A percentile compares a stretch with the other conserved stretches of the same genome.
Evolutionary conservation across 2,797 vertebrate species (phyloP).

Genomic region (Merluccius polli): DNA sequence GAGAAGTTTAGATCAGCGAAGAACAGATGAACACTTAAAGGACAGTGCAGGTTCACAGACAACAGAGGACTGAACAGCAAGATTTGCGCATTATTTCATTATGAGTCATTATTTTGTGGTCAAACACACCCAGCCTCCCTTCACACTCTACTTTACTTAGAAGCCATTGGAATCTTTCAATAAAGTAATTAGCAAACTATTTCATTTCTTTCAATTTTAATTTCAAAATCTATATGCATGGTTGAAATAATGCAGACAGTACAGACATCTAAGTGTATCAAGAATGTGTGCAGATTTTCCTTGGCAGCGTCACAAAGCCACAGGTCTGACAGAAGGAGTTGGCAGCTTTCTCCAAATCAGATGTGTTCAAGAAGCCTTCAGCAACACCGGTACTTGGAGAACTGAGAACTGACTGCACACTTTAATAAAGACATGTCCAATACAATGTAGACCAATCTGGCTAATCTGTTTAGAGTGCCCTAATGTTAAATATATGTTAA

Average conservation of each 20-base stretch:
- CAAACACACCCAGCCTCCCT: too few relatives aligned
- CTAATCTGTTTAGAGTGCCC: neutral
- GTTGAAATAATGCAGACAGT: neutral
- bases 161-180: too few relatives aligned
- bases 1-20: neutral
- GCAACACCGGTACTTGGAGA: neutral
- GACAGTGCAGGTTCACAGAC: too few relatives aligned
- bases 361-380: neutral
- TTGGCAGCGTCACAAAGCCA: slow-evolving; percentile 7
- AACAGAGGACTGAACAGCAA: too few relatives aligned
- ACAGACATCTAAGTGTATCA: neutral
- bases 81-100: too few relatives aligned
- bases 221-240: neutral
- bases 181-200: too few relatives aligned
- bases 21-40: neutral
- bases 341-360: neutral
- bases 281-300: neutral
- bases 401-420: neutral
- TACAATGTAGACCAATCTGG: neutral
- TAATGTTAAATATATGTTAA: neutral
- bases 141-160: too few relatives aligned
- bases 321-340: slow-evolving; percentile 2
- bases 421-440: neutral
- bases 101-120: too few relatives aligned
- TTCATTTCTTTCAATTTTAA: too few relatives aligned